A percentile compares a stretch with the other conserved stretches of the same genome.
These are phyloP conservation scores for Gisinianus flammeolus DNA, from an alignment of 2,888 invertebrate genomes.

Conservation along the genomic window DNA sequence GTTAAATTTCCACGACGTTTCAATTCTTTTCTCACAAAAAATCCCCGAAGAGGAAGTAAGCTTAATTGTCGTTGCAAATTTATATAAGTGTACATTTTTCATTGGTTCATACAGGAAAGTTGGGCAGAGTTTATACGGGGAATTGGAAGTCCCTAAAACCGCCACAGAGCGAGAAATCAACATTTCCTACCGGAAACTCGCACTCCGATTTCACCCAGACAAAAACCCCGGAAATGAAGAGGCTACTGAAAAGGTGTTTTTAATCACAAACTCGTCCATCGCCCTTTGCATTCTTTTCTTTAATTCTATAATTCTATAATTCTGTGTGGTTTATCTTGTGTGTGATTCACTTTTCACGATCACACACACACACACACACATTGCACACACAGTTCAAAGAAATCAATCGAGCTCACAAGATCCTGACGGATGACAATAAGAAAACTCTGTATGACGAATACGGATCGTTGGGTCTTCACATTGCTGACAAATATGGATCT, in stretches of 20 bases:
- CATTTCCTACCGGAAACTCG: background rate
- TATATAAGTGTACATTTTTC: background rate
- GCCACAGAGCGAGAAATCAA: slow-evolving; percentile 22
- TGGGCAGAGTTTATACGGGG: background rate
- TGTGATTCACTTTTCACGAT: background rate
- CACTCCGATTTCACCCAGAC: slow-evolving; percentile 12
- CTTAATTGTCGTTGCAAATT: background rate
- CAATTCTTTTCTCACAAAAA: background rate
- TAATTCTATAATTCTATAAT: background rate
- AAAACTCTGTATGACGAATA: slow-evolving; percentile 67
- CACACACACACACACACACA: too few species aligned
- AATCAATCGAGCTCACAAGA: slow-evolving; percentile 63
- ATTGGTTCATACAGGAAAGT: background rate
- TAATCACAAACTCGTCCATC: too few species aligned
- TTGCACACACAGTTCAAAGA: slow-evolving; percentile 27
- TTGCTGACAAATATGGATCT: slow-evolving; percentile 66
- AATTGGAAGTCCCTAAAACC: background rate
- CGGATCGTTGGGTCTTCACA: slow-evolving; percentile 65
- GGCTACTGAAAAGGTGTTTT: slow-evolving; percentile 9
- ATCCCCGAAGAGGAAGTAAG: background rate
- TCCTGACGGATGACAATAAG: slow-evolving; percentile 66
- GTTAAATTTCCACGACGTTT: background rate
- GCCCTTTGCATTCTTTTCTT: too few species aligned
- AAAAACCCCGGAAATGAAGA: slow-evolving; percentile 21
- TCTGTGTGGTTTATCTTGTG: background rate